Percentiles rank a stretch among this genome's conserved stretches.
Evolutionary conservation across 2,888 invertebrate genomes (phyloP).

Genomic region (Arge pagana): DNA sequence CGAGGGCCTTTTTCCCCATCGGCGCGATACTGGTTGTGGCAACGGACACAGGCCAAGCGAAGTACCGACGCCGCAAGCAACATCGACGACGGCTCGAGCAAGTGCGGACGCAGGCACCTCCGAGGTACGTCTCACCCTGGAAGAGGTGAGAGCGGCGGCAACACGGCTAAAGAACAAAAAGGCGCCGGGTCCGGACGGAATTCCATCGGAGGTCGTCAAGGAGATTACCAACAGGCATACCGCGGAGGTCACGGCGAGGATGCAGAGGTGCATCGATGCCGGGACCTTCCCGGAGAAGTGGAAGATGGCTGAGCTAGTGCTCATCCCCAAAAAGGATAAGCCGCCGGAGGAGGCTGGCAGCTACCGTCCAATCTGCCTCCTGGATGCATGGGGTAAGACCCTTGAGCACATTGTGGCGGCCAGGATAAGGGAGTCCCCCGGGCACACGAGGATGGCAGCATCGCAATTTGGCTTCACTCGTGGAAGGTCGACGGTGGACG

Average conservation of each 20-base stretch:
- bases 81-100: too few relatives aligned
- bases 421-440: neutral
- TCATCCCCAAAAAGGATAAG: conserved; percentile 17
- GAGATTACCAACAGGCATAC: conserved; percentile 18
- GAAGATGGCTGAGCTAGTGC: conserved; percentile 31
- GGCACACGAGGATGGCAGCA: neutral
- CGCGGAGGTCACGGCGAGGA: conserved; percentile 14
- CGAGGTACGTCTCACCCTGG: conserved; percentile 3
- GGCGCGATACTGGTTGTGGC: too few relatives aligned
- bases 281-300: conserved; percentile 30
- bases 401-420: neutral
- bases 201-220: conserved; percentile 33
- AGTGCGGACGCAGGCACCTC: too few relatives aligned
- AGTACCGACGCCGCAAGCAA: too few relatives aligned
- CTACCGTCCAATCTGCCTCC: neutral
- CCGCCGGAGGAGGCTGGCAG: neutral
- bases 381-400: neutral
- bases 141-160: neutral
- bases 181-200: conserved; percentile 5
- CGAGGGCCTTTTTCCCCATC: too few relatives aligned
- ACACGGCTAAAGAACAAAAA: neutral
- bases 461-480: neutral
- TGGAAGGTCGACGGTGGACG: neutral
- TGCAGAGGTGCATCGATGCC: conserved; percentile 5
- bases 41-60: too few relatives aligned